These are phyloP conservation scores for Bombylius discolor DNA, from an alignment of 2,888 invertebrate species.

Conservation along the genomic window DNA sequence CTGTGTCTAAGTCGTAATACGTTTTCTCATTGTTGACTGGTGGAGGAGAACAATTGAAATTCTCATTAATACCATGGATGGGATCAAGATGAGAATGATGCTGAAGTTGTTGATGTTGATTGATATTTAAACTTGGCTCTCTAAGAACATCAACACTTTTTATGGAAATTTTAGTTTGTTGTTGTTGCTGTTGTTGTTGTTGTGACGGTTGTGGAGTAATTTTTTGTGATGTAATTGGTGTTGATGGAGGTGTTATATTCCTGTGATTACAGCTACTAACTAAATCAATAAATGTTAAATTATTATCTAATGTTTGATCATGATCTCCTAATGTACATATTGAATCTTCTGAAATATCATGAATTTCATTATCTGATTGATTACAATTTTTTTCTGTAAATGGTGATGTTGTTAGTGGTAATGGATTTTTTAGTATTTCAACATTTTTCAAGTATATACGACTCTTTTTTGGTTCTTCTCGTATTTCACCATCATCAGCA, in stretches of 20 bases:
- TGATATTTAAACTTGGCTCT: conserved; percentile 15
- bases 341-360: neutral
- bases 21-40: neutral
- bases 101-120: neutral
- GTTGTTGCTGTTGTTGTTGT: neutral
- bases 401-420: conserved; percentile 5
- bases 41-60: too few relatives aligned
- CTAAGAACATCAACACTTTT: conserved; percentile 33
- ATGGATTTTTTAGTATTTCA: conserved; percentile 29
- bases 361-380: neutral
- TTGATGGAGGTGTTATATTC: neutral
- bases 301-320: neutral
- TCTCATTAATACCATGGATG: too few relatives aligned
- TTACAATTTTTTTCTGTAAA: neutral
- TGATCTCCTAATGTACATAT: neutral
- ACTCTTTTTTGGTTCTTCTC: conserved; percentile 20
- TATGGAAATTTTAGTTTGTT: conserved; percentile 28
- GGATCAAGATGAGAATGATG: neutral
- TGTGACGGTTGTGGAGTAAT: neutral
- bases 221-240: too few relatives aligned
- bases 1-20: conserved; percentile 5
- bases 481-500: neutral
- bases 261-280: neutral
- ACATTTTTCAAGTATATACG: conserved; percentile 35
- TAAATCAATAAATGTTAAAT: neutral